Percentiles rank a stretch among this genome's conserved stretches.
Conservation (phyloP, 2,113 vertebrate species). For the Plecturocebus donacophilus region DNA sequence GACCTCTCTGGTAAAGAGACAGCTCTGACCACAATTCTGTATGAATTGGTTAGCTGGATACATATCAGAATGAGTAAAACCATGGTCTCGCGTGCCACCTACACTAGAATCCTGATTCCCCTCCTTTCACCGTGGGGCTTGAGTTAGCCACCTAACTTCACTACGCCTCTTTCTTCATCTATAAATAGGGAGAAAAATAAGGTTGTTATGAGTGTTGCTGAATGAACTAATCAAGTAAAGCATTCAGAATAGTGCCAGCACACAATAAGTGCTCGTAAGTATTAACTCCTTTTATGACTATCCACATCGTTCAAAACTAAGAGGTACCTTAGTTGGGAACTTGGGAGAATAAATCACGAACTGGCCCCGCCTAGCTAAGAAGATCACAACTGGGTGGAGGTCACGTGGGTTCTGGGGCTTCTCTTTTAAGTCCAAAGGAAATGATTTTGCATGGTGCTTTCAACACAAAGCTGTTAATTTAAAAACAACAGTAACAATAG, state of each 20-base stretch:
- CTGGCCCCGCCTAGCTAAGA: neutral
- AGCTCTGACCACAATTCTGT: neutral
- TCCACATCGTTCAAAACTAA: conserved; percentile 12
- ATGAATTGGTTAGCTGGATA: neutral
- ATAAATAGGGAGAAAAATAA: conserved; percentile 14
- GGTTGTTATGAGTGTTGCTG: neutral
- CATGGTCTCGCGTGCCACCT: neutral
- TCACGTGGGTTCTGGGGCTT: neutral
- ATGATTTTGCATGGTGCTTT: neutral
- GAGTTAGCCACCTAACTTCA: neutral
- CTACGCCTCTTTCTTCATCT: neutral
- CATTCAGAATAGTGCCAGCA: neutral
- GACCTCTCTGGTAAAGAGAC: neutral
- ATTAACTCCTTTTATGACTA: conserved; percentile 21
- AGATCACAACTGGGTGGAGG: neutral
- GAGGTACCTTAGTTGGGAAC: conserved; percentile 8
- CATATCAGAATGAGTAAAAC: neutral
- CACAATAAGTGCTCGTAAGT: neutral
- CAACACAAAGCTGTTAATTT: neutral
- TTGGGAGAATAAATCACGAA: neutral
- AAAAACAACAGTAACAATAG: neutral
- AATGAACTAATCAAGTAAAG: neutral
- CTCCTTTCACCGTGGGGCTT: neutral
- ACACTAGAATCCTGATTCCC: neutral
- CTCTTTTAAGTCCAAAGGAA: neutral